A percentile compares a stretch with the other conserved stretches of the same genome.
phyloP scores from a whole-genome alignment of 2,797 vertebrate species.

The Alauda arvensis region DNA sequence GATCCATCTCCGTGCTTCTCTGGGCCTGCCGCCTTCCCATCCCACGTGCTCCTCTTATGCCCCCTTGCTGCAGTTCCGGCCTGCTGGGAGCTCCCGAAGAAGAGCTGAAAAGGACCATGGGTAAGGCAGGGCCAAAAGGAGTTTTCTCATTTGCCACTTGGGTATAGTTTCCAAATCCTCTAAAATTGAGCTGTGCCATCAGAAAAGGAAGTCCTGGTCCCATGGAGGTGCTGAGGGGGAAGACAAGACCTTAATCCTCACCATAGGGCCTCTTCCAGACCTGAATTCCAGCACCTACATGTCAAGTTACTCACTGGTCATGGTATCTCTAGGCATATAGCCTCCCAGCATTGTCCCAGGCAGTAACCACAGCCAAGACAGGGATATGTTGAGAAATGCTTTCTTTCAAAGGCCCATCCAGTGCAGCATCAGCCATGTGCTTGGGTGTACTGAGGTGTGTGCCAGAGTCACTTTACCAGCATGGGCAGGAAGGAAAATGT shows the following conservation, averaged over 20 bases:
- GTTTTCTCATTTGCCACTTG: not conserved
- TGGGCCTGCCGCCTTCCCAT: not conserved
- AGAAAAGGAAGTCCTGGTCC: not conserved
- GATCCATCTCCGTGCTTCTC: rapidly evolving
- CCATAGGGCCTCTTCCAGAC: not conserved
- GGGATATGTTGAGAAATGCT: not conserved
- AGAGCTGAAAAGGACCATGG: not conserved
- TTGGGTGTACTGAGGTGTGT: not conserved
- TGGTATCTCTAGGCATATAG: rapidly evolving
- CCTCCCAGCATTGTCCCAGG: not conserved
- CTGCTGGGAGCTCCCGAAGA: not conserved
- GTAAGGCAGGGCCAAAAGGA: not conserved
- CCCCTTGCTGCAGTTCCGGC: not conserved
- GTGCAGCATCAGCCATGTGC: not conserved
- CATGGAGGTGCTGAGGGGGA: not conserved
- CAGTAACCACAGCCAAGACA: not conserved
- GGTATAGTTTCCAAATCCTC: not conserved
- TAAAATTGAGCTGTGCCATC: not conserved
- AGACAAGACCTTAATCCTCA: not conserved
- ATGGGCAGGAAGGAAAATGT: not conserved
- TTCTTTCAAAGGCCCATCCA: not conserved
- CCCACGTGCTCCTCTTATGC: rapidly evolving
- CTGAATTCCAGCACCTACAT: not conserved
- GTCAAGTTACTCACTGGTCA: not conserved
- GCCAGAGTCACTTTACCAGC: not conserved